These are phyloP conservation scores for Himalopsyche japonica DNA, from an alignment of 2,888 invertebrate genomes.

Conservation along the genomic window DNA sequence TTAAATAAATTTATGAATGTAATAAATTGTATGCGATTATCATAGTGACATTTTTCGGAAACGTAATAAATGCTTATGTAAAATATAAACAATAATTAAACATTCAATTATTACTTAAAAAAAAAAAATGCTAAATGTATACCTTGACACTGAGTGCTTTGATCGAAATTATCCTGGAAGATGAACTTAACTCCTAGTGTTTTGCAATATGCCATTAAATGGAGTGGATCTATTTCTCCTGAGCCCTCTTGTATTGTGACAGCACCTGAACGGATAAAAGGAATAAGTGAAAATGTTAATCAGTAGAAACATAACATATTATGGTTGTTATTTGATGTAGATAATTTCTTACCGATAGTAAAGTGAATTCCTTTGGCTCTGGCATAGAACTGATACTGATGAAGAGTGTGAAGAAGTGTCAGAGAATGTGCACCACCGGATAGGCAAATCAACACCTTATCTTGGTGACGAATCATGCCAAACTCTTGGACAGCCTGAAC, in stretches of 20 bases:
- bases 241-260: conserved; percentile 64
- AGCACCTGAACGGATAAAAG: conserved; percentile 49
- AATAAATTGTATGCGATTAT: not conserved
- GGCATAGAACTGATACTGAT: conserved; percentile 81
- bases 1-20: not conserved
- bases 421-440: conserved; percentile 84
- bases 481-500: conserved; percentile 76
- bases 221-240: conserved; percentile 74
- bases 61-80: not conserved
- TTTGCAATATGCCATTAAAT: conserved; percentile 75
- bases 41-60: not conserved
- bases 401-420: conserved; percentile 80
- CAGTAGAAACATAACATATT: too few relatives aligned
- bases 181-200: conserved; percentile 75
- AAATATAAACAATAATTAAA: not conserved
- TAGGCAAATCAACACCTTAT: conserved; percentile 81
- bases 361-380: conserved; percentile 76
- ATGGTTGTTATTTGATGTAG: not conserved
- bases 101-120: too few relatives aligned
- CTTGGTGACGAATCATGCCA: conserved; percentile 81
- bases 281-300: not conserved
- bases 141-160: not conserved
- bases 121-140: not conserved
- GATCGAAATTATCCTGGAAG: conserved; percentile 64
- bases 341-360: conserved; percentile 57